Conservation (phyloP, 2,888 invertebrate species). For the Parasteatoda lunata region DNA sequence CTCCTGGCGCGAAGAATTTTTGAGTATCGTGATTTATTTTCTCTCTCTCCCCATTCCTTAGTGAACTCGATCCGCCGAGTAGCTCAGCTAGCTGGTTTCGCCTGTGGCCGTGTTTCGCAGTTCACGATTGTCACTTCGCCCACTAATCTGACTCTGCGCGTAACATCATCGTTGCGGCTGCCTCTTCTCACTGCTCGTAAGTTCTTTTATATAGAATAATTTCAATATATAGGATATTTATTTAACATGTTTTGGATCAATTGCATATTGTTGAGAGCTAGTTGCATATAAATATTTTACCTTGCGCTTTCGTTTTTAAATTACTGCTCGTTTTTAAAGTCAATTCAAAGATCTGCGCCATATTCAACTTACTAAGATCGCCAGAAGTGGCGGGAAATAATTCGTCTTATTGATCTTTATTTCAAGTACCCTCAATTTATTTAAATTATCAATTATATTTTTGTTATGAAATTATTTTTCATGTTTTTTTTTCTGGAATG, state of each 20-base stretch:
- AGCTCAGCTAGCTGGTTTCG: background rate
- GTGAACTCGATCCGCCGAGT: background rate
- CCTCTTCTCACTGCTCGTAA: background rate
- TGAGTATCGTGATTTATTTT: no score
- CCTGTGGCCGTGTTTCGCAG: background rate
- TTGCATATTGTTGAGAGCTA: no score
- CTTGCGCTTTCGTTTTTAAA: background rate
- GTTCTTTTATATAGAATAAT: background rate
- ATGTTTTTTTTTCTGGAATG: background rate
- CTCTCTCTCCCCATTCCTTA: background rate
- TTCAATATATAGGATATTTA: no score
- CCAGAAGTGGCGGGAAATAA: background rate
- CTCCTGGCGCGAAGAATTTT: no score
- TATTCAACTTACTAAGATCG: background rate
- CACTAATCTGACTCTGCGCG: background rate
- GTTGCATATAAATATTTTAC: background rate
- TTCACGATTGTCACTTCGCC: background rate
- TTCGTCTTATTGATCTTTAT: background rate
- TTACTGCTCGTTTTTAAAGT: background rate
- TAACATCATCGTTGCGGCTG: background rate
- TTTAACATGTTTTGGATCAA: no score
- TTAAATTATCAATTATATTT: background rate
- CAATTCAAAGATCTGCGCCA: background rate
- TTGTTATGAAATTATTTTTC: background rate
- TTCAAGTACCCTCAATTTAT: background rate